phyloP scores from a whole-genome alignment of 2,113 vertebrate genomes.

The Scatophagus argus region DNA sequence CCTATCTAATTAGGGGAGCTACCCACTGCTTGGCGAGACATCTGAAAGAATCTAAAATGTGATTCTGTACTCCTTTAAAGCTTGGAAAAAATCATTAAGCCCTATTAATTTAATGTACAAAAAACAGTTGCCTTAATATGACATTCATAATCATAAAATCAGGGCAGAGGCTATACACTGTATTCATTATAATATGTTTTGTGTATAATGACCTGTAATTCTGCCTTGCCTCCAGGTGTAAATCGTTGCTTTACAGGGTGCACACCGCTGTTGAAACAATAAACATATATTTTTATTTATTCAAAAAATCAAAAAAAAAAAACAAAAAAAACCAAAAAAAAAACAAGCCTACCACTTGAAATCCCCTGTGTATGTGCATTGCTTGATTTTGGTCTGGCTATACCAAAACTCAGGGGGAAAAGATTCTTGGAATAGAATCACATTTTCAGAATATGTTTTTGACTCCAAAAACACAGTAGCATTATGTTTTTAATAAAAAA shows the following conservation, averaged over 20 bases:
- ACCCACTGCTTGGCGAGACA: conserved; percentile 52
- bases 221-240: conserved; percentile 8
- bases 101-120: conserved; percentile 36
- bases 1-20: conserved; percentile 68
- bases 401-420: too few relatives aligned
- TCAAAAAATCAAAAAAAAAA: too few relatives aligned
- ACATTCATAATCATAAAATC: conserved; percentile 47
- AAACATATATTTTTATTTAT: not conserved
- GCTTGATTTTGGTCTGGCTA: not conserved
- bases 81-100: conserved; percentile 50
- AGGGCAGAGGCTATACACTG: not conserved
- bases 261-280: conserved; percentile 3
- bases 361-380: not conserved
- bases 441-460: not conserved
- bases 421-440: not conserved
- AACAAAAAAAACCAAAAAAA: not conserved
- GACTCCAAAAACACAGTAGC: too few relatives aligned
- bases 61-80: conserved; percentile 53
- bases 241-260: conserved; percentile 8
- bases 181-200: conserved; percentile 46
- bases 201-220: conserved; percentile 43
- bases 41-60: conserved; percentile 64
- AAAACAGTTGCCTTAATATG: conserved; percentile 40
- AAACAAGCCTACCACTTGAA: not conserved
- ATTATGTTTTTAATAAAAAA: too few relatives aligned